Conservation (phyloP, 2,888 invertebrate genomes). For the Morpho deidamia region DNA sequence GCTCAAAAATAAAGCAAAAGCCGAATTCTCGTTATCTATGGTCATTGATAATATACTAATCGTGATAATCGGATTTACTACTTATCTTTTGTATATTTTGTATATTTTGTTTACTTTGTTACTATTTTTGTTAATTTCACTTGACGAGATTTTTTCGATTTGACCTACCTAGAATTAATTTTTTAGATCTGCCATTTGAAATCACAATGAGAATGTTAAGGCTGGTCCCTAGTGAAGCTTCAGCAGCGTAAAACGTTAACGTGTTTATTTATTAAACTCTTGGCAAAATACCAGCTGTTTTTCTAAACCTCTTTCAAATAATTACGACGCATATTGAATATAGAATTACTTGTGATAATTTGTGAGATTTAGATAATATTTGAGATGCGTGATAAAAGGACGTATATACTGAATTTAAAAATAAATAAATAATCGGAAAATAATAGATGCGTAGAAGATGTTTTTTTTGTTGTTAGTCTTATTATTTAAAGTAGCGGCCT, state of each 20-base stretch:
- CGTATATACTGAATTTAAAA: too few relatives aligned
- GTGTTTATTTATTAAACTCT: slow-evolving; percentile 68
- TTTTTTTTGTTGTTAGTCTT: too few relatives aligned
- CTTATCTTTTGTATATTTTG: neutral
- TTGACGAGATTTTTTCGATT: neutral
- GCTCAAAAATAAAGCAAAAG: too few relatives aligned
- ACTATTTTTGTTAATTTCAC: slow-evolving; percentile 5
- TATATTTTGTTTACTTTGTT: slow-evolving; percentile 4
- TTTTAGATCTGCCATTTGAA: slow-evolving; percentile 32
- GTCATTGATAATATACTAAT: neutral
- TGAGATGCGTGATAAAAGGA: too few relatives aligned
- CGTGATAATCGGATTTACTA: neutral
- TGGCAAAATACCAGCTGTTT: slow-evolving; percentile 32
- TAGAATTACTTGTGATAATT: too few relatives aligned
- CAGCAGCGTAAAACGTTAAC: slow-evolving; percentile 56
- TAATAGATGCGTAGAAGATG: too few relatives aligned
- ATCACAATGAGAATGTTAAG: slow-evolving; percentile 37
- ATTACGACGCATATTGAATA: neutral
- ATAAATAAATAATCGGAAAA: too few relatives aligned
- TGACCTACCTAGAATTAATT: slow-evolving; percentile 15
- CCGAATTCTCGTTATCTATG: too few relatives aligned
- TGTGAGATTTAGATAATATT: too few relatives aligned
- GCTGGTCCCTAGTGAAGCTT: slow-evolving; percentile 59
- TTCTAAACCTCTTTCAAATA: slow-evolving; percentile 3
- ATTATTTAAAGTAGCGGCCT: too few relatives aligned